These are phyloP conservation scores for Ephestia elutella DNA, from an alignment of 1,140 invertebrate species.

Conservation along the genomic window DNA sequence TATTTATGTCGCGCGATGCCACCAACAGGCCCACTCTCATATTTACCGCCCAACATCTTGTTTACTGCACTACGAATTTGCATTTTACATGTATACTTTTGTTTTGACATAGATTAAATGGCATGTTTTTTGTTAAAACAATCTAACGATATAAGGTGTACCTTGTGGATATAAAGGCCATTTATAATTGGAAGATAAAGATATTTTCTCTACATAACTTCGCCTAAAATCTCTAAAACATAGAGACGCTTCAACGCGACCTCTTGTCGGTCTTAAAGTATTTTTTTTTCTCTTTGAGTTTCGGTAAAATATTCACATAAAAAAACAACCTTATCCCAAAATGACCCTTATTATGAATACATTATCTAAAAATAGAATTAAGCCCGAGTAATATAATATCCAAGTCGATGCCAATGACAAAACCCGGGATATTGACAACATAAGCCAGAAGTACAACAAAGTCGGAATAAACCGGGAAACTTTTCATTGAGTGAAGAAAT, in stretches of 20 bases:
- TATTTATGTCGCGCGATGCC: conserved; percentile 59
- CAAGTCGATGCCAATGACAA: neutral
- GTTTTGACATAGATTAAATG: neutral
- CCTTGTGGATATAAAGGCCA: no score
- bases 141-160: conserved; percentile 5
- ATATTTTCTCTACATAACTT: no score
- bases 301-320: no score
- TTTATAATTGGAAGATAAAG: no score
- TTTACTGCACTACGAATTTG: conserved; percentile 50
- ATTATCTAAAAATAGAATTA: no score
- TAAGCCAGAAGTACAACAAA: neutral
- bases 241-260: no score
- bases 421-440: conserved; percentile 1
- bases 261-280: no score
- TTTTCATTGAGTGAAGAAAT: neutral
- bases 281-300: no score
- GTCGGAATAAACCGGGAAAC: neutral
- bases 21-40: conserved; percentile 46
- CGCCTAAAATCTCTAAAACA: no score
- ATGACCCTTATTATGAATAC: no score
- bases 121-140: neutral
- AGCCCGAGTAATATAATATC: neutral
- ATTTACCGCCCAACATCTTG: conserved; percentile 55
- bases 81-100: conserved; percentile 39
- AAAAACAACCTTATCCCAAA: no score